Evolutionary conservation across 1,140 invertebrate genomes (phyloP).

Genomic region (Hydropsyche tenuis): DNA sequence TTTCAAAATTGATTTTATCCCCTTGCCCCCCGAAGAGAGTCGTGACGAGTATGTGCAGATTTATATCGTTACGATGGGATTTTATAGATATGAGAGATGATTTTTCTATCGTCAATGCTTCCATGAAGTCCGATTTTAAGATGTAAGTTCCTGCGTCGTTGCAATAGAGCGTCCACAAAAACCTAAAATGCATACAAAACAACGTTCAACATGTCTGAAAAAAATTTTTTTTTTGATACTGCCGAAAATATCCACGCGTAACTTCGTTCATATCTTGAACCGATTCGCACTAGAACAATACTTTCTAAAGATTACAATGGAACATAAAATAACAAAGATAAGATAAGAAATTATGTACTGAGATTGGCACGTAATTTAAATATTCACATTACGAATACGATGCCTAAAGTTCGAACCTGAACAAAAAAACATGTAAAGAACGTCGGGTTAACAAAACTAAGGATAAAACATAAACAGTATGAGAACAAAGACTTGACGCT

Average conservation of each 20-base stretch:
- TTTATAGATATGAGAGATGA: slow-evolving; percentile 53
- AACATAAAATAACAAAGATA: neutral
- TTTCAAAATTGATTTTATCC: slow-evolving; percentile 54
- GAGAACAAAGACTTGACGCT: too few relatives aligned
- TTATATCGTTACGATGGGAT: slow-evolving; percentile 49
- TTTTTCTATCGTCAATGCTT: slow-evolving; percentile 68
- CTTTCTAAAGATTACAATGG: slow-evolving; percentile 10
- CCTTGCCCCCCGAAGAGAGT: slow-evolving; percentile 50
- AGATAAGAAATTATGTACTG: neutral
- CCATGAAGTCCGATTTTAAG: slow-evolving; percentile 76
- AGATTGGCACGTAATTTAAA: neutral
- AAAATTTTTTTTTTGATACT: too few relatives aligned
- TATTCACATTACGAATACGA: neutral
- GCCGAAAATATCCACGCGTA: too few relatives aligned
- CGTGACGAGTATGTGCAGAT: slow-evolving; percentile 35
- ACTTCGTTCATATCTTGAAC: too few relatives aligned
- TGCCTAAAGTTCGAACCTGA: neutral
- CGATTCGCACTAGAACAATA: too few relatives aligned
- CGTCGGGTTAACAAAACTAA: neutral
- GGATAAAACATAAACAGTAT: neutral
- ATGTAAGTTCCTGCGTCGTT: slow-evolving; percentile 81
- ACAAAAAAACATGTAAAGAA: neutral
- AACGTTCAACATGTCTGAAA: neutral
- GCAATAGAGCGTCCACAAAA: slow-evolving; percentile 85
- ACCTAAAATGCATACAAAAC: slow-evolving; percentile 51